These are phyloP conservation scores for Phymastichus coffea DNA, from an alignment of 1,140 invertebrate genomes.

Conservation along the genomic window DNA sequence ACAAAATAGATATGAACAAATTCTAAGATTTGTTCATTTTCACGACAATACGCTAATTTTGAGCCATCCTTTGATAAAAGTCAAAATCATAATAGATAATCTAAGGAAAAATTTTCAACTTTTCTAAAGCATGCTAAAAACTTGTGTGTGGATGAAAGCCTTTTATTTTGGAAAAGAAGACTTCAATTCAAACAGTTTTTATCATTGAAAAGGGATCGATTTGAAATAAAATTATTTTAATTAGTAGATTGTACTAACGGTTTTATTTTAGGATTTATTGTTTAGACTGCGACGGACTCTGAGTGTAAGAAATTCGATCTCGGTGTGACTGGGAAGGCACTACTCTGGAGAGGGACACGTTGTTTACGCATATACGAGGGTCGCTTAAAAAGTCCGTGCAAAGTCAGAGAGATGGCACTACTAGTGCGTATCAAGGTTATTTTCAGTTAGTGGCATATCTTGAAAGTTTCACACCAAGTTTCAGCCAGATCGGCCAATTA, in stretches of 20 bases:
- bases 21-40: slow-evolving; percentile 21
- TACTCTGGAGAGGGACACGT: slow-evolving; percentile 31
- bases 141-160: too few relatives aligned
- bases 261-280: slow-evolving; percentile 41
- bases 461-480: too few relatives aligned
- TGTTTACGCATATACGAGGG: slow-evolving; percentile 28
- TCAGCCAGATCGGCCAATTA: too few relatives aligned
- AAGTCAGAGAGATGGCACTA: too few relatives aligned
- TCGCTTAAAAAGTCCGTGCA: too few relatives aligned
- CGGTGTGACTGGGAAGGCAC: slow-evolving; percentile 24
- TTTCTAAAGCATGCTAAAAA: slow-evolving; percentile 29
- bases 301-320: slow-evolving; percentile 24
- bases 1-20: slow-evolving; percentile 30
- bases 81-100: too few relatives aligned
- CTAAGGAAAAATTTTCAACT: slow-evolving; percentile 25
- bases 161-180: slow-evolving; percentile 36
- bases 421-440: too few relatives aligned
- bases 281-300: slow-evolving; percentile 36
- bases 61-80: slow-evolving; percentile 29
- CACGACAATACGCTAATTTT: slow-evolving; percentile 9
- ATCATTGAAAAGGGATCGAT: slow-evolving; percentile 34
- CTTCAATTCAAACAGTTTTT: slow-evolving; percentile 31
- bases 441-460: too few relatives aligned
- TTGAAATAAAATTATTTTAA: slow-evolving; percentile 37
- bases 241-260: slow-evolving; percentile 39